Evolutionary conservation across 2,888 invertebrate genomes (phyloP).

Genomic region (Frankliniella intonsa): DNA sequence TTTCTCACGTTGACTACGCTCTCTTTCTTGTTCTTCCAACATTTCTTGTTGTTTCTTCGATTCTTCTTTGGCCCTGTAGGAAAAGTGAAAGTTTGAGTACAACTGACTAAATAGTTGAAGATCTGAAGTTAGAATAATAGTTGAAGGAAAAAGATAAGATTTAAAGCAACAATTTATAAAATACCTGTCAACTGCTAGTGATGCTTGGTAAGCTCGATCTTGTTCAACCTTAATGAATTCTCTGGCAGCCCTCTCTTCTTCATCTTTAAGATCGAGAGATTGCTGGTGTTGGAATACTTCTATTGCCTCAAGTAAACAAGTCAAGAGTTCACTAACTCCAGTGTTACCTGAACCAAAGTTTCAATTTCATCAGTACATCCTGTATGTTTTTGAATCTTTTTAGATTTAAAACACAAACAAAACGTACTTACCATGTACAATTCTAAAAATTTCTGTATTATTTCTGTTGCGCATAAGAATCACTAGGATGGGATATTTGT

Average conservation of each 20-base stretch:
- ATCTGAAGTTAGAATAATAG: conserved; percentile 33
- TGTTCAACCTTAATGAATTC: conserved; percentile 89
- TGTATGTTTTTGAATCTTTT: conserved; percentile 18
- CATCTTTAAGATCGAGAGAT: conserved; percentile 71
- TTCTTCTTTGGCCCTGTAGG: conserved; percentile 76
- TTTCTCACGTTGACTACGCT: conserved; percentile 69
- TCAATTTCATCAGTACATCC: conserved; percentile 27
- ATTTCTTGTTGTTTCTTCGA: conserved; percentile 71
- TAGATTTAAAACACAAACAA: not conserved
- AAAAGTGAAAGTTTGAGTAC: no score
- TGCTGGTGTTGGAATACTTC: conserved; percentile 77
- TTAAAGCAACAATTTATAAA: conserved; percentile 6
- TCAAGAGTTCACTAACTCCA: conserved; percentile 82
- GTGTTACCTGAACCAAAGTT: conserved; percentile 60
- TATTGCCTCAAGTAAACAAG: conserved; percentile 78
- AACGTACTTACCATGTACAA: conserved; percentile 68
- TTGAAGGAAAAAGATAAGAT: conserved; percentile 4
- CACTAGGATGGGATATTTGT: conserved; percentile 82
- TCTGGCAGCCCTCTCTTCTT: conserved; percentile 81
- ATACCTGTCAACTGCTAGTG: conserved; percentile 76
- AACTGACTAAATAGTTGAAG: not conserved
- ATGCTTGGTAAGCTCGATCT: conserved; percentile 87
- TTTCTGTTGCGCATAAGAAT: conserved; percentile 84
- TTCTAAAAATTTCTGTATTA: conserved; percentile 83
- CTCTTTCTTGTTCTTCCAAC: conserved; percentile 65